Conservation (phyloP, 2,113 vertebrate species). For the Heloderma charlesbogerti region DNA sequence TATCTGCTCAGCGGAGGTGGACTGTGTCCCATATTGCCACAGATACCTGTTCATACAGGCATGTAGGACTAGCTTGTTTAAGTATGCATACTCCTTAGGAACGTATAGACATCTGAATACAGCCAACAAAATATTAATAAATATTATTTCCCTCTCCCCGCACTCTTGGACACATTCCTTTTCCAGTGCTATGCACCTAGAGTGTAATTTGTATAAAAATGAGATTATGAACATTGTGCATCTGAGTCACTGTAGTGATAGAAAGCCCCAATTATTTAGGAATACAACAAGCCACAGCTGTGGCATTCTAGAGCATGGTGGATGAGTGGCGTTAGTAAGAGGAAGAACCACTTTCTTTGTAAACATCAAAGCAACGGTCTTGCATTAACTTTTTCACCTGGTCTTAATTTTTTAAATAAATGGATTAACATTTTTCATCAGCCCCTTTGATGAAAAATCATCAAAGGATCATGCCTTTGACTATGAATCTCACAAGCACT, state of each 20-base stretch:
- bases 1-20: not conserved
- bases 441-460: no score
- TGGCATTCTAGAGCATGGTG: conserved; percentile 16
- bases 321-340: not conserved
- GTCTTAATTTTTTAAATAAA: no score
- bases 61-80: not conserved
- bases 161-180: not conserved
- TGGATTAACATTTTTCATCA: not conserved
- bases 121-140: not conserved
- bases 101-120: not conserved
- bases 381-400: not conserved
- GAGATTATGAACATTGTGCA: not conserved
- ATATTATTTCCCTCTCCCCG: not conserved
- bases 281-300: not conserved
- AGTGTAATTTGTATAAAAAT: not conserved
- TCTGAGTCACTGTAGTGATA: not conserved
- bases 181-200: not conserved
- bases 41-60: not conserved
- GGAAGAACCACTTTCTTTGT: not conserved
- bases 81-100: not conserved
- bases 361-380: not conserved
- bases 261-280: not conserved
- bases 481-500: not conserved
- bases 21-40: not conserved
- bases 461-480: not conserved